phyloP scores from a whole-genome alignment of 2,888 invertebrate species.

The Dasysyrphus tricinctus region DNA sequence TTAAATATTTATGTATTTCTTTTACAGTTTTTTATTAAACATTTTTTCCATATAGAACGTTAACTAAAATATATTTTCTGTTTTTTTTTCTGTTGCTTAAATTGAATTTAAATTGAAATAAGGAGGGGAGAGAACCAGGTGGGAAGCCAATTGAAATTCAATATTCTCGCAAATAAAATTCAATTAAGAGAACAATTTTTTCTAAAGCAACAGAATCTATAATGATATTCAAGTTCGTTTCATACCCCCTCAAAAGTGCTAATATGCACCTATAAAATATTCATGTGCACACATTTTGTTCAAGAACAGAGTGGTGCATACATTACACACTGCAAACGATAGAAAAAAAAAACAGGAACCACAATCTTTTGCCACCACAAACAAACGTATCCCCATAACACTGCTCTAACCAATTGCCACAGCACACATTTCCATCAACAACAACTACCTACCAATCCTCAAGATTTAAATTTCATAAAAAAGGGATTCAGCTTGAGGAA shows the following conservation, averaged over 20 bases:
- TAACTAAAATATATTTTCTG: no score
- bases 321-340: not conserved
- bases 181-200: not conserved
- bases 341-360: slow-evolving; percentile 8
- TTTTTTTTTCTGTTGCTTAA: no score
- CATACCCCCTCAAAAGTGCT: slow-evolving; percentile 18
- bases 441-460: slow-evolving; percentile 13
- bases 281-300: slow-evolving; percentile 40
- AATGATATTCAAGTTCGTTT: slow-evolving; percentile 39
- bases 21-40: no score
- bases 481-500: slow-evolving; percentile 36
- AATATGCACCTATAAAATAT: slow-evolving; percentile 59
- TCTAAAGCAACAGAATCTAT: slow-evolving; percentile 12
- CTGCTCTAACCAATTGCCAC: not conserved
- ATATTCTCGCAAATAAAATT: not conserved
- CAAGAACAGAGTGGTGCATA: slow-evolving; percentile 4
- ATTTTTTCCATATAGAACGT: no score
- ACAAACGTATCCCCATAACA: slow-evolving; percentile 7
- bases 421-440: slow-evolving; percentile 27
- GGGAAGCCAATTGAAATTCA: not conserved
- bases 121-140: no score
- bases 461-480: slow-evolving; percentile 47
- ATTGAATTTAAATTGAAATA: no score
- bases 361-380: slow-evolving; percentile 35
- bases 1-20: no score